Percentiles rank a stretch among this genome's conserved stretches.
Evolutionary conservation across 2,113 vertebrate species (phyloP).

Genomic region (Centropus unirufus): DNA sequence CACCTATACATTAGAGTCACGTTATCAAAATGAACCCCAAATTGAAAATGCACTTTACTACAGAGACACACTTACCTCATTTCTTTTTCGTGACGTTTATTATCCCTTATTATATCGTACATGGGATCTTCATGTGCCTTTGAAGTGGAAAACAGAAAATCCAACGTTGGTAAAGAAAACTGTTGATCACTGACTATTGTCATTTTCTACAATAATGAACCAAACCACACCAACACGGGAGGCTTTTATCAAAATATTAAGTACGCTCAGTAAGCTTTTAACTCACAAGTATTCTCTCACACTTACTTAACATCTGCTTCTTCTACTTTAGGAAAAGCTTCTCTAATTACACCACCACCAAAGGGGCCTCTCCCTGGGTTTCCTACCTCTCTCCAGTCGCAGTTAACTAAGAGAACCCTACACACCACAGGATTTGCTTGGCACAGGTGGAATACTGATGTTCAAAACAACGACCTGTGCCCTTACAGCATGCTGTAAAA

Average conservation of each 20-base stretch:
- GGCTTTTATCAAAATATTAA: background rate
- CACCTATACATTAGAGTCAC: background rate
- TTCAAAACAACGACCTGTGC: background rate
- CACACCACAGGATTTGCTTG: background rate
- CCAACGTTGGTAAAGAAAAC: background rate
- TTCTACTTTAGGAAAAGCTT: background rate
- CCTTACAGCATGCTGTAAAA: background rate
- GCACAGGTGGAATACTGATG: background rate
- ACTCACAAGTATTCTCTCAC: background rate
- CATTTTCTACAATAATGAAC: background rate
- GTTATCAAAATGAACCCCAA: background rate
- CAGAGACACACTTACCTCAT: slow-evolving; percentile 79
- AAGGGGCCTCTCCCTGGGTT: background rate
- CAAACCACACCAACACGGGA: background rate
- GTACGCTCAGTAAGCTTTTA: background rate
- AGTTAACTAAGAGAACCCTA: background rate
- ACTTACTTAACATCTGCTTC: background rate
- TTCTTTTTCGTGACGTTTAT: slow-evolving; percentile 91
- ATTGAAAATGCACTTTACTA: background rate
- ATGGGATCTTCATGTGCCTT: slow-evolving; percentile 97
- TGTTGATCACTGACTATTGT: background rate
- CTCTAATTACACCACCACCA: background rate
- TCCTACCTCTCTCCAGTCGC: background rate
- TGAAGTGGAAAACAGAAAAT: slow-evolving; percentile 16
- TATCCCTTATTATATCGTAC: slow-evolving; percentile 93